Base-by-base conservation (phyloP, 2,113 vertebrate species). In the Mesitornis unicolor region DNA sequence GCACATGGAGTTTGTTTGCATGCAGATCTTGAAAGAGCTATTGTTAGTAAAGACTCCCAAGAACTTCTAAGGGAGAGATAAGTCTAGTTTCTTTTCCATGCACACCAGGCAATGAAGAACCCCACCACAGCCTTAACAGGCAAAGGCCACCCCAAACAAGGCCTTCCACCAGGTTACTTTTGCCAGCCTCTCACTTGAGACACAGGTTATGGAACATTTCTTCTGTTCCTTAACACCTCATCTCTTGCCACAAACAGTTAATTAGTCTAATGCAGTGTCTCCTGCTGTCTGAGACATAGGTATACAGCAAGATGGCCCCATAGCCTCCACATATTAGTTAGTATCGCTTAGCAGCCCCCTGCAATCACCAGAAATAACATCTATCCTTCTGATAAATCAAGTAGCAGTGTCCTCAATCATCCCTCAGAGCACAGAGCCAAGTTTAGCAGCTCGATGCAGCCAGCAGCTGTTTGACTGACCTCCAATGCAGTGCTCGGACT, bases 401-500 rank as follows among this genome's bases (percentile, higher is more conserved):
- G 33, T 1, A 35, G 42, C 47, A 53, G 20, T 35, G 60, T 57
- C 35, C 60, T 70, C 35, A 42, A 57, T 25, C 45, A 6, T 10
- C 10, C 18, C 42, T 31, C 38, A 38, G 33, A 29, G 19, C n/a
- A 60, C 4, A 89, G 38, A 61, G 45, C 31, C 28, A 22, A 92
- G 51, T 47, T 53, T 35, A 59, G 64, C 60, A 83, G 36, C 31
- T 31, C 10, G 11, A 42, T 20, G n/a, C 78, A 70, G 50, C 21
- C 53, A 73, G 63, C 25, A 61, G 89, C 53, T 90, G 38, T 50
- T 35, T 18, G 31, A 87, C 98, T 98, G 96, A 99, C 99, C 99
- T 99, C 99, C 98, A 84, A 98, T 98, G 87, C 98, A 98, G 95
- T 99, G 99, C 91, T 99, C 99, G 7, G 98, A 98, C 95, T 98